Base-by-base conservation (phyloP, 1,140 invertebrate genomes). In the Cherax quadricarinatus region DNA sequence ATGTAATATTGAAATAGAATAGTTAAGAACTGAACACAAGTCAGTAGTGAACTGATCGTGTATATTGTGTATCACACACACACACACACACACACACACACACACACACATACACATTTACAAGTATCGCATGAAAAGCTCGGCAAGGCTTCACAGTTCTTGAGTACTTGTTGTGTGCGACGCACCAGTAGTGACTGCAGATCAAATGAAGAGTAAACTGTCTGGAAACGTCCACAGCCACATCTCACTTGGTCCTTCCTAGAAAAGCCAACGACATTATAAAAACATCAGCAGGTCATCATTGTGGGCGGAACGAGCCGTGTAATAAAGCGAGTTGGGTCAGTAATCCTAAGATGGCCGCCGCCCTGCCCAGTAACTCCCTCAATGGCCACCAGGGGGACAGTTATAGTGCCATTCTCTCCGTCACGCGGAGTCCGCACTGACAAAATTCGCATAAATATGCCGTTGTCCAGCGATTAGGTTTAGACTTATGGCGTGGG, bases 261-360 rank as follows among this genome's bases (percentile, higher is more conserved):
- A 51, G 60, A 53, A 91, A 86, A 80, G 60, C 66, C 75, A 80
- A 82, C 41, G 78, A 73, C 78, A 91, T 91, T 86, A 91, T 86
- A 91, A 91, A 91, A 91, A 91, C 90, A 91, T 91, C 90, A 91
- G 84, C 90, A 91, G 90, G 90, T 87, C 84, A 91, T 91, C 90
- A 80, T 49, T 81, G 90, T 82, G 70, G 84, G 24, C 79, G 62
- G 85, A 91, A 91, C 90, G 90, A 86, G 90, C 84, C 84, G 85
- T 86, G 90, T 91, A 91, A 91, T 91, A 91, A 91, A 91, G 85
- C 85, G 90, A 91, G 90, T 49, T 80, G 90, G 90, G 84, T 66
- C 85, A 86, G 90, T 91, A 91, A 91, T 91, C 90, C 90, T 78
- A 91, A 91, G 90, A 91, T 91, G 90, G 90, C 90, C 84, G 79